Percentiles rank a stretch among this genome's conserved stretches.
Conservation (phyloP, 2,113 vertebrate genomes). For the Ornithorhynchus anatinus region DNA sequence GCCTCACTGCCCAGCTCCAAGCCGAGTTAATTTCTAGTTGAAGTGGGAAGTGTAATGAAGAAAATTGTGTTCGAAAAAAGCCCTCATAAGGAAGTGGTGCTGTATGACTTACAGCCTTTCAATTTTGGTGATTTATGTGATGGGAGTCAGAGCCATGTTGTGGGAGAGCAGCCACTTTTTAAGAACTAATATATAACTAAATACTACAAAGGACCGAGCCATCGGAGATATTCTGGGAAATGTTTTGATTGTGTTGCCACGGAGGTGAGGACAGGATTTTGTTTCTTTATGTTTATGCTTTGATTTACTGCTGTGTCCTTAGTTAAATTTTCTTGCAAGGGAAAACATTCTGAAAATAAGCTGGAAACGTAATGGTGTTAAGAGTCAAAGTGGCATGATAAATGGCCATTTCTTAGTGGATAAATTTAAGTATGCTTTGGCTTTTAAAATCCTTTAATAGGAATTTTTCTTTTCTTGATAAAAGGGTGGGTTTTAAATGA, state of each 20-base stretch:
- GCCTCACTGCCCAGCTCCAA: slow-evolving; percentile 47
- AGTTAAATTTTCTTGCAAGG: background rate
- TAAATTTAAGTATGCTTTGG: too few relatives aligned
- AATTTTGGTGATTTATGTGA: slow-evolving; percentile 40
- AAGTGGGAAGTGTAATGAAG: slow-evolving; percentile 56
- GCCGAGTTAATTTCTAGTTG: slow-evolving; percentile 62
- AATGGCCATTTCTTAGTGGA: too few relatives aligned
- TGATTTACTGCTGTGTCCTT: background rate
- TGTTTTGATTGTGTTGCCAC: slow-evolving; percentile 17
- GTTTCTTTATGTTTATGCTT: slow-evolving; percentile 22
- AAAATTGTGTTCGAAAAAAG: slow-evolving; percentile 45
- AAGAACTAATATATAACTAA: slow-evolving; percentile 39
- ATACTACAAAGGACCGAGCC: slow-evolving; percentile 14
- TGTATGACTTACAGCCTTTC: slow-evolving; percentile 35
- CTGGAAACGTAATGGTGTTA: background rate
- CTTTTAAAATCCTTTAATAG: background rate
- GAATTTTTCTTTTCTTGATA: slow-evolving; percentile 28
- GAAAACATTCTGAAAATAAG: background rate
- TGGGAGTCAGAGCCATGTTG: slow-evolving; percentile 11
- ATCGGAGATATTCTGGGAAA: slow-evolving; percentile 16
- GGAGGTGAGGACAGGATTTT: slow-evolving; percentile 25
- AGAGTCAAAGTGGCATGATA: background rate
- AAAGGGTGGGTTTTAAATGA: slow-evolving; percentile 26
- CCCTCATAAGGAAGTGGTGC: slow-evolving; percentile 46
- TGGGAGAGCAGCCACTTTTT: slow-evolving; percentile 18